Evolutionary conservation across 2,113 vertebrate genomes (phyloP).

Genomic region (Tiliqua scincoides): DNA sequence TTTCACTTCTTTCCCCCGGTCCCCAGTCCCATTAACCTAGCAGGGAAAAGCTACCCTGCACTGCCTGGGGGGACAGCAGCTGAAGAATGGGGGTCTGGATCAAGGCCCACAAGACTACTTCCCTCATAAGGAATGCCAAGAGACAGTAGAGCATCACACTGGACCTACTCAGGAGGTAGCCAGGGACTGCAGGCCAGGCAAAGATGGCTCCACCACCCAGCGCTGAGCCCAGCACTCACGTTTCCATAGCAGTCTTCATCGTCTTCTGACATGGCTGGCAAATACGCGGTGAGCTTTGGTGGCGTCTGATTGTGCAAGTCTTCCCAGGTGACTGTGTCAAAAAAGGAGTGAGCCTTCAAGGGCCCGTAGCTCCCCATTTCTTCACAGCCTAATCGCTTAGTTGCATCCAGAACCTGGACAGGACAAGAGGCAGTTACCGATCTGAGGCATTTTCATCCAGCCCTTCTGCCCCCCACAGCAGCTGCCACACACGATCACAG

Average conservation of each 20-base stretch:
- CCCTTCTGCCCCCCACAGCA: no score
- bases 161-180: background rate
- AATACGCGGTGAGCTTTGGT: slow-evolving; percentile 95
- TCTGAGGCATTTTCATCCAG: no score
- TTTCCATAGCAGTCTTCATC: slow-evolving; percentile 99
- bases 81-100: background rate
- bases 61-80: background rate
- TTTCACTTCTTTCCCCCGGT: no score
- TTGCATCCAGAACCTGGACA: slow-evolving; percentile 90
- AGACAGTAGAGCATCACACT: background rate
- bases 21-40: background rate
- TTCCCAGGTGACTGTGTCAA: slow-evolving; percentile 91
- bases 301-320: slow-evolving; percentile 92
- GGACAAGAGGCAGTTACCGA: slow-evolving; percentile 16
- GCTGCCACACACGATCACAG: no score
- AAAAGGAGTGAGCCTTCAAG: slow-evolving; percentile 92
- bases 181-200: no score
- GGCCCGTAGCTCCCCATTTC: slow-evolving; percentile 93
- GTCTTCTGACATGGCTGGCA: slow-evolving; percentile 98
- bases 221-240: slow-evolving; percentile 76
- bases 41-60: background rate
- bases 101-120: no score
- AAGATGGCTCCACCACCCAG: no score
- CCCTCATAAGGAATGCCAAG: background rate
- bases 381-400: slow-evolving; percentile 94